Base-by-base conservation (phyloP, 2,797 vertebrate species). In the Valencia hispanica region DNA sequence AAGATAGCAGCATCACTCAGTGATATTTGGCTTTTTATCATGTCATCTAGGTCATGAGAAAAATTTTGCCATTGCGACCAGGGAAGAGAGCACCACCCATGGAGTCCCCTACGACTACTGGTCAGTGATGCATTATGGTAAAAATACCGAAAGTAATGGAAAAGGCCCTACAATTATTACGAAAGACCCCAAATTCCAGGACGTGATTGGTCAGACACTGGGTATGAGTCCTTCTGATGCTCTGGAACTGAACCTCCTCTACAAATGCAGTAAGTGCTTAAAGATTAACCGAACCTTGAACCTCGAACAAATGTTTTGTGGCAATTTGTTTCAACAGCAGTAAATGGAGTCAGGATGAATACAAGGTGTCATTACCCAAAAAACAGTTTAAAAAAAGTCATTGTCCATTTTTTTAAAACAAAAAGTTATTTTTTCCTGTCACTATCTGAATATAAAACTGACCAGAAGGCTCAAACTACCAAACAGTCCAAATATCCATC, bases 181-280 rank as follows among this genome's bases (percentile, higher is more conserved):
- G n/a, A 96, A 89, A 59, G 94, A 94, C 71, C 84, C 93, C 0
- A 82, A 89, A 2, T 97, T 95, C 83, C 92, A 93, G 74, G 82
- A 96, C 32, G 89, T 96, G 50, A 97, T 97, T 72, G 97, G 97
- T 18, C 97, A 97, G 74, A 53, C 91, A 4, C 87, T 95, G 88
- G 96, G 95, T 53, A 43, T 94, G 89, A 94, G 93, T 66, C n/a
- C 77, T 36, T 73, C 45, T 0, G 92, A 94, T 75, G 75, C 80
- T 20, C 17, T 50, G 81, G 96, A 97, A 73, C 61, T 92, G 59
- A 92, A 92, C 76, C 75, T 47, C 18, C 87, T 68, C 0, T 98
- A 97, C 84, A 95, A 94, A 30, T 98, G 97, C 89, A 88, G 97
- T 97, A 93, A 89, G 97, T 94, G 8, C 18, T 75, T 0, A 2